Conservation (phyloP, 2,888 invertebrate genomes). For the Cheilosia vernalis region DNA sequence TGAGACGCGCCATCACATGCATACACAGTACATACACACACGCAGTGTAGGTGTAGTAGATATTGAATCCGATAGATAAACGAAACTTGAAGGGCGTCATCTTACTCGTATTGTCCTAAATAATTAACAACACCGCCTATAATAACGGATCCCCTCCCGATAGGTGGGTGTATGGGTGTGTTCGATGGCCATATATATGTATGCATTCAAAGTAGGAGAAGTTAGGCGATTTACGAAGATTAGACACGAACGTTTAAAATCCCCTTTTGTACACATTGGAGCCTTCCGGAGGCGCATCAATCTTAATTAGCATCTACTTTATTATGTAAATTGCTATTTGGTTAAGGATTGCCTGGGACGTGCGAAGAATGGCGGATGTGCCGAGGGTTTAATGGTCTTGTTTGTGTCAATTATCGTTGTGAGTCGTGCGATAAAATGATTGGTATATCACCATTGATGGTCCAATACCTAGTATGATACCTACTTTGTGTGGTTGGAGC, state of each 20-base stretch:
- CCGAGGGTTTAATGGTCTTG: conserved; percentile 3
- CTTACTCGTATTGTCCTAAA: conserved; percentile 51
- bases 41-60: neutral
- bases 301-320: conserved; percentile 62
- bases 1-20: conserved; percentile 17
- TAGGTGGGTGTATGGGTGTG: neutral
- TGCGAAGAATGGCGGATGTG: neutral
- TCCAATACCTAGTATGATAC: neutral
- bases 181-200: neutral
- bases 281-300: conserved; percentile 52
- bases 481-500: neutral
- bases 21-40: neutral
- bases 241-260: conserved; percentile 53
- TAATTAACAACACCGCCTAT: conserved; percentile 59
- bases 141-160: neutral
- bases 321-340: conserved; percentile 60
- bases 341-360: conserved; percentile 10
- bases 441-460: conserved; percentile 4
- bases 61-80: conserved; percentile 45
- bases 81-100: conserved; percentile 61
- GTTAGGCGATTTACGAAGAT: conserved; percentile 62
- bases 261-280: conserved; percentile 44
- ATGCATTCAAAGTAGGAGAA: neutral
- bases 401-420: conserved; percentile 23
- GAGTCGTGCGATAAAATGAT: conserved; percentile 10